Evolutionary conservation across 1,140 invertebrate species (phyloP), one percentile per base, ranked within the genome.

Genomic region (Batillaria attramentaria): DNA sequence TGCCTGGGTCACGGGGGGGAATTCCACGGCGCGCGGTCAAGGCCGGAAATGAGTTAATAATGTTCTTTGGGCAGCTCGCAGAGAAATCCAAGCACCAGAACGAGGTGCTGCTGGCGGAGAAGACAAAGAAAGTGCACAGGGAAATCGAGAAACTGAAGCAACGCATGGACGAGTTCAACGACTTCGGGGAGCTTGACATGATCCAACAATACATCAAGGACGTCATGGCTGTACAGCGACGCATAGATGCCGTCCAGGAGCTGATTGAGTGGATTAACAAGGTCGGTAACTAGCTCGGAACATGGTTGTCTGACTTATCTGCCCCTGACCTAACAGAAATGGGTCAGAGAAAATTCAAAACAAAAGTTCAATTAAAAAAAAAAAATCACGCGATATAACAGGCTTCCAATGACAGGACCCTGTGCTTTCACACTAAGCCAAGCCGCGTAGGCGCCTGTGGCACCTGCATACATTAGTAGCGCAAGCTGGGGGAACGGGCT

Each of bases 241-340:
- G 94, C 83, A 90, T 98, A 24, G 92, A 93, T 81, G 93, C 94
- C 69, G 94, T 95, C 80, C 93, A 95, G 81, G 93, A 94, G 81
- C 92, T 94, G 81, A 94, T 96, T 31, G 86, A 92, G 5, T 97
- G 95, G 96, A 96, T 97, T 50, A 97, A 97, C 90, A 94, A 89
- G 84, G 91, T 90, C 82, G 74, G 31, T 50, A 6, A 16, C 33
- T 70, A 65, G 54, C 70, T 50, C 54, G 66, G n/a, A 57, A 72
- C 37, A 24, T 72, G 3, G 20, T 5, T 16, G 18, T 18, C 33
- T 66, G 18, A 31, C 16, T 18, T 2, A n/a, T 1, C 33, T 31
- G 20, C 65, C 18, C n/a, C 16, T 31, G 65, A 66, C 20, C 3
- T 31, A 1, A 37, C 41, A 18, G 16, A 3, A 2, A 37, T 20